Conservation (phyloP, 2,888 invertebrate species). For the Lepidonotus clava region DNA sequence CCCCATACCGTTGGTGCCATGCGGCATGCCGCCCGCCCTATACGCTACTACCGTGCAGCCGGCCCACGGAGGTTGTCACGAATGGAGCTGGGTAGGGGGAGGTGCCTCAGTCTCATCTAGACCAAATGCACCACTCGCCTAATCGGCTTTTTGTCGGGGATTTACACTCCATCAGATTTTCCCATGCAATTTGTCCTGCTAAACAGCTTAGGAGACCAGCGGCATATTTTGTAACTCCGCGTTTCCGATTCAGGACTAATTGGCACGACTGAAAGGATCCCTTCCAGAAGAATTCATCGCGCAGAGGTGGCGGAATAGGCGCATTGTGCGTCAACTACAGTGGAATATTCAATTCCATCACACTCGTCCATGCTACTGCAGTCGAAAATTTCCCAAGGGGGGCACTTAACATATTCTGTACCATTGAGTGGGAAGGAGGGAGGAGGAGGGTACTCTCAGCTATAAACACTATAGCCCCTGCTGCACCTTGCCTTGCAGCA, state of each 20-base stretch:
- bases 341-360: conserved; percentile 47
- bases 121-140: not conserved
- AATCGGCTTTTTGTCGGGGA: conserved; percentile 35
- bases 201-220: conserved; percentile 29
- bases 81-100: too few species aligned
- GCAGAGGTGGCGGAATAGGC: not conserved
- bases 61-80: not conserved
- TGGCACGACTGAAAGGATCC: not conserved
- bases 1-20: too few species aligned
- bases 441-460: not conserved
- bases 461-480: not conserved
- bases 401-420: conserved; percentile 34
- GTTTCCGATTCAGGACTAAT: not conserved
- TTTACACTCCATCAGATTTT: conserved; percentile 43
- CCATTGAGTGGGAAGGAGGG: not conserved
- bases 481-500: not conserved
- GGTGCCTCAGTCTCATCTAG: too few species aligned
- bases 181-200: conserved; percentile 27
- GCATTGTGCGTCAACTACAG: not conserved
- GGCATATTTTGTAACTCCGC: conserved; percentile 17
- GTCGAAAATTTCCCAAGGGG: conserved; percentile 18
- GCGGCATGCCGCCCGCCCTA: not conserved
- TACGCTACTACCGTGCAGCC: not conserved
- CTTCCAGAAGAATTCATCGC: not conserved
- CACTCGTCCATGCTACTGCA: not conserved